A percentile compares a stretch with the other conserved stretches of the same genome.
Conservation (phyloP, 2,113 vertebrate genomes). For the Charadrius vociferus region DNA sequence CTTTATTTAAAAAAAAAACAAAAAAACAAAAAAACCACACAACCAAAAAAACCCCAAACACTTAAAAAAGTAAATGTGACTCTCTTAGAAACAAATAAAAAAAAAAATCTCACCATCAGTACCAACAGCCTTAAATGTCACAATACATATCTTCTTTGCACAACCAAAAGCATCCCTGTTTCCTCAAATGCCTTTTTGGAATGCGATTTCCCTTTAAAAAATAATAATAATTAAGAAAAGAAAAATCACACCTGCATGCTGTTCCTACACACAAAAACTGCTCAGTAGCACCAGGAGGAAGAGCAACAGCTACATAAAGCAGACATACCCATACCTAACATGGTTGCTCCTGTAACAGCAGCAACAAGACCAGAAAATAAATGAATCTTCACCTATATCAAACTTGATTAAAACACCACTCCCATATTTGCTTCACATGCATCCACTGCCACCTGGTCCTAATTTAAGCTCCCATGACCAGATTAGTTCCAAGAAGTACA, state of each 20-base stretch:
- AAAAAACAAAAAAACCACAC: too few relatives aligned
- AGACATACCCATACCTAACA: background rate
- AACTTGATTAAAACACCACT: background rate
- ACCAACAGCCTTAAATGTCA: background rate
- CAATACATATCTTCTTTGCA: background rate
- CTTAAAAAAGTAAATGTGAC: background rate
- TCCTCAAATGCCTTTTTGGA: background rate
- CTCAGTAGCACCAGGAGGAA: background rate
- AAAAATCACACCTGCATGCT: background rate
- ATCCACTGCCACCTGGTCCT: background rate
- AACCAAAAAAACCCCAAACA: too few relatives aligned
- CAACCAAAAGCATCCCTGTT: background rate
- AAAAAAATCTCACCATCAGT: background rate
- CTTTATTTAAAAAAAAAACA: background rate
- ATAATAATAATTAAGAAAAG: background rate
- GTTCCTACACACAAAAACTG: background rate
- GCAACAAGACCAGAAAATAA: background rate
- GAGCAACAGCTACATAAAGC: background rate
- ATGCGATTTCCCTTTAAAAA: background rate
- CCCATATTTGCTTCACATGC: background rate
- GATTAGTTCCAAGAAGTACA: conserved; percentile 3
- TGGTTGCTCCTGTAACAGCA: background rate
- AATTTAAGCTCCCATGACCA: background rate
- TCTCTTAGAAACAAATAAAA: background rate
- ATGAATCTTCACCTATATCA: background rate